Percentiles rank a stretch among this genome's conserved stretches.
Conservation (phyloP, 2,888 invertebrate species). For the Caradrina clavipalpis region DNA sequence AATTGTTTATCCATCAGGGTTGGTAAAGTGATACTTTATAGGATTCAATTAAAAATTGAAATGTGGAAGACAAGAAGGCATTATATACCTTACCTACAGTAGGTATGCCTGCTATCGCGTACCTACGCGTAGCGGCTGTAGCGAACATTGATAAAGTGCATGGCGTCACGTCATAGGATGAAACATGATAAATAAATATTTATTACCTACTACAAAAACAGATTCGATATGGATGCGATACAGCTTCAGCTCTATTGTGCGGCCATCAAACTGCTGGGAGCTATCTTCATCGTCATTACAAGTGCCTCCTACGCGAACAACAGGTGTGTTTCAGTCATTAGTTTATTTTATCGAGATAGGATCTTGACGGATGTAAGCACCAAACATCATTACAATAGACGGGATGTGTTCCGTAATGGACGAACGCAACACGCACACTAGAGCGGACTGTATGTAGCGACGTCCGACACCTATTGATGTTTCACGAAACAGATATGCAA, state of each 20-base stretch:
- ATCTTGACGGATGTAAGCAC: constrained; percentile 87
- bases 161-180: constrained; percentile 54
- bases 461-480: constrained; percentile 78
- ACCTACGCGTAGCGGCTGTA: background rate
- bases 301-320: constrained; percentile 77
- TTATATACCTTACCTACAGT: background rate
- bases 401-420: constrained; percentile 86
- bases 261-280: constrained; percentile 78
- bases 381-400: constrained; percentile 84
- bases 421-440: constrained; percentile 75
- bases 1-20: background rate
- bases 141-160: constrained; percentile 57
- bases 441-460: constrained; percentile 60
- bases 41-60: constrained; percentile 29
- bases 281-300: constrained; percentile 81
- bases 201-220: constrained; percentile 60
- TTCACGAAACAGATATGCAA: constrained; percentile 84
- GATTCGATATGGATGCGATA: constrained; percentile 60
- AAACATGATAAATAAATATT: constrained; percentile 65
- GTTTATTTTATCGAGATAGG: constrained; percentile 85
- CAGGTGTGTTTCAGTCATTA: constrained; percentile 87
- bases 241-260: constrained; percentile 70
- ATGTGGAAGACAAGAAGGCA: background rate
- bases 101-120: constrained; percentile 11
- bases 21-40: constrained; percentile 20